These are phyloP conservation scores for Meganola albula DNA, from an alignment of 2,888 invertebrate genomes.

Conservation along the genomic window DNA sequence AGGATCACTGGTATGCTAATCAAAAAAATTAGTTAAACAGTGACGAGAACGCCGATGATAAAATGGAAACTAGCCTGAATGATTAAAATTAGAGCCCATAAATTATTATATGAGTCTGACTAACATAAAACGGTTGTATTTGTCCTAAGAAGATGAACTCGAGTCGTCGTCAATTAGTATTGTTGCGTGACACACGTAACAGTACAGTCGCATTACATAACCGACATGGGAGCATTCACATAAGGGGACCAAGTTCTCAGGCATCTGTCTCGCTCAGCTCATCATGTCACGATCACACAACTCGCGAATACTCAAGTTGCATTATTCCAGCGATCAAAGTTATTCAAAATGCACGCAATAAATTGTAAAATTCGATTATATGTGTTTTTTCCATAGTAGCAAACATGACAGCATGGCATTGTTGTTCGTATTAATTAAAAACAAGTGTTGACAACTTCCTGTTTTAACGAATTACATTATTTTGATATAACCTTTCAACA, in stretches of 20 bases:
- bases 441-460: background rate
- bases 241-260: slow-evolving; percentile 56
- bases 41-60: no score
- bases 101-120: no score
- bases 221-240: slow-evolving; percentile 60
- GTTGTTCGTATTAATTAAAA: slow-evolving; percentile 7
- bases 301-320: slow-evolving; percentile 38
- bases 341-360: slow-evolving; percentile 23
- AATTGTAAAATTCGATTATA: slow-evolving; percentile 8
- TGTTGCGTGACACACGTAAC: slow-evolving; percentile 62
- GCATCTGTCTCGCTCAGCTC: slow-evolving; percentile 30
- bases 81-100: no score
- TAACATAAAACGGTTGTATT: no score
- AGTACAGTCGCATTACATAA: slow-evolving; percentile 61
- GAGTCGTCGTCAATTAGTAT: slow-evolving; percentile 50
- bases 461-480: no score
- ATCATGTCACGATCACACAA: slow-evolving; percentile 42
- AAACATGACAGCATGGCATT: no score
- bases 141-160: slow-evolving; percentile 38
- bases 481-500: no score
- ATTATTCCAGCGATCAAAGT: slow-evolving; percentile 53
- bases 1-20: no score
- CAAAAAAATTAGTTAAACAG: no score
- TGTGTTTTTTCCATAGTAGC: slow-evolving; percentile 15
- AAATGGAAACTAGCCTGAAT: no score